phyloP scores from a whole-genome alignment of 2,797 vertebrate genomes.

The Ciconia nigra region DNA sequence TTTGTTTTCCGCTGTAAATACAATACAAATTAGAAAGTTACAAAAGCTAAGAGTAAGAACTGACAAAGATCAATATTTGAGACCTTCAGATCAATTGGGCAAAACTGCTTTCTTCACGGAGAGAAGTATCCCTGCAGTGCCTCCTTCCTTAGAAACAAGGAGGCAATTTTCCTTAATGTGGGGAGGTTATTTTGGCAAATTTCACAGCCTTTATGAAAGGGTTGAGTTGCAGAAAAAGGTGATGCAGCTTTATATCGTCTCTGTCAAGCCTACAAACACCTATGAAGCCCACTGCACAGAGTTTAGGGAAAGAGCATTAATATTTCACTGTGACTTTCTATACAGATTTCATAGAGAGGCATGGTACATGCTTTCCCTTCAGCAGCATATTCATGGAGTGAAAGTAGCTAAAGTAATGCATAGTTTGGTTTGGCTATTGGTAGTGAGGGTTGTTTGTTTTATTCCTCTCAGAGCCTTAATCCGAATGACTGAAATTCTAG shows the following conservation, averaged over 20 bases:
- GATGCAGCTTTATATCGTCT: background rate
- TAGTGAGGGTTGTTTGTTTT: background rate
- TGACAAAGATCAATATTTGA: background rate
- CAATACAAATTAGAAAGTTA: background rate
- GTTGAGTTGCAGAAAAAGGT: background rate
- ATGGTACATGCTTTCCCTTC: background rate
- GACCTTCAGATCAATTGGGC: background rate
- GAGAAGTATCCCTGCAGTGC: background rate
- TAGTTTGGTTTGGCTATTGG: background rate
- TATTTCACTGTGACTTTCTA: background rate
- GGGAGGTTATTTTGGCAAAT: background rate
- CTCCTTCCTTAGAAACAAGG: background rate
- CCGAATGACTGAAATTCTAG: background rate
- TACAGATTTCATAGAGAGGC: background rate
- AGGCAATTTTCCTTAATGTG: background rate
- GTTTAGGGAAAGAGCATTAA: background rate
- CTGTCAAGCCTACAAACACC: background rate
- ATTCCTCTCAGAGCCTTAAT: background rate
- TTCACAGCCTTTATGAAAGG: background rate
- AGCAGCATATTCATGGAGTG: background rate
- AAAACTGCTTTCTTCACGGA: background rate
- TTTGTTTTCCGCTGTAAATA: background rate
- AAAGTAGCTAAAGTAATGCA: background rate
- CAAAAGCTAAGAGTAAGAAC: background rate
- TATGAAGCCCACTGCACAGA: background rate